Base-by-base conservation (phyloP, 2,888 invertebrate genomes). In the Heliconius erato region DNA sequence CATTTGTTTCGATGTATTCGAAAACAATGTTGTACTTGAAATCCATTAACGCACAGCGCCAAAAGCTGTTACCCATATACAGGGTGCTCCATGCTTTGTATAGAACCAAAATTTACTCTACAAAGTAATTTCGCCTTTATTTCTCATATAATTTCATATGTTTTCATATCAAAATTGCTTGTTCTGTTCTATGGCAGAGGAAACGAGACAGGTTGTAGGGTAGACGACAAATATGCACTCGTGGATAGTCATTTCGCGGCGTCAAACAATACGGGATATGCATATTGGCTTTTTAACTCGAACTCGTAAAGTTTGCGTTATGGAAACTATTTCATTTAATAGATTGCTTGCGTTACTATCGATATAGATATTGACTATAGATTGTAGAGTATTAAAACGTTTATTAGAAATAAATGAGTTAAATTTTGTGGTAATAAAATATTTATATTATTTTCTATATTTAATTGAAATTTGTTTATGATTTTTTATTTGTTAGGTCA, bases 1-100 rank as follows among this genome's bases (percentile, higher is more conserved):
- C 89, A 91, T 92, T 91, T 91, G 90, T 91, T 90, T 89, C 88
- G 87, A 90, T 90, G 91, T 90, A 89, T 90, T 87, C 88, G 90
- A 92, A 92, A 93, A 94, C 95, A 94, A 93, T 94, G 94, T 94
- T 89, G 92, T 89, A 89, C 92, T 93, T 90, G 87, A 91, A 94
- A 93, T 90, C 95, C 94, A 95, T 95, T 95, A 95, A 88, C 89
- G 89, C 87, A 87, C 86, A 85, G 87, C 88, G 87, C 87, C 89
- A 88, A 90, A 91, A 89, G 90, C 91, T 88, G 88, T 89, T 88
- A 89, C 90, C 89, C 90, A 90, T 88, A 90, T 88, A 89, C 88
- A 88, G 89, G 40, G 11, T 35, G 28, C 79, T 44, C 68, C 68
- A 79, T 32, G 49, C 12, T 69, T 16, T n/a, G 78, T 54, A 82